phyloP scores from a whole-genome alignment of 2,797 vertebrate genomes.

The Halcyon smyrnensis region DNA sequence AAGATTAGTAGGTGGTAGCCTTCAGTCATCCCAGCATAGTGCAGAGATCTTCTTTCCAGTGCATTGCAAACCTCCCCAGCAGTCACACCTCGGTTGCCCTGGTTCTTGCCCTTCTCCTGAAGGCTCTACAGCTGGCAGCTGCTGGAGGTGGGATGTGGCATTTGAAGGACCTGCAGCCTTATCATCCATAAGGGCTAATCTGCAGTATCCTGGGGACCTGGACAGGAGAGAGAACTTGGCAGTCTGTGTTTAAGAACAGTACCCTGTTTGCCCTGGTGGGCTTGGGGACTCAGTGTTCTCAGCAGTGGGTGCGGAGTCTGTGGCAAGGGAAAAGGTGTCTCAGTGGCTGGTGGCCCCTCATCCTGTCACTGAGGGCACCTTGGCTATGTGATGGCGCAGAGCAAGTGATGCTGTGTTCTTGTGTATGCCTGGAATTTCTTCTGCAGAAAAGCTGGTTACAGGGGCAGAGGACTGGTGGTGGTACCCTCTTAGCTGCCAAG shows the following conservation, averaged over 20 bases:
- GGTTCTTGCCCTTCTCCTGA: not conserved
- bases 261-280: not conserved
- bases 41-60: not conserved
- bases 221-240: not conserved
- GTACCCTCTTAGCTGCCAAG: not conserved
- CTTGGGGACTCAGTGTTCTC: not conserved
- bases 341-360: not conserved
- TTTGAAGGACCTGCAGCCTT: not conserved
- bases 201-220: not conserved
- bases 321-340: not conserved
- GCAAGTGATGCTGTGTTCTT: not conserved
- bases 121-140: not conserved
- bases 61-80: not conserved
- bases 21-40: not conserved
- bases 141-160: not conserved
- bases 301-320: rapidly evolving
- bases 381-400: not conserved
- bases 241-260: not conserved
- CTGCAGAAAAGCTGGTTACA: not conserved
- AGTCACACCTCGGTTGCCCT: not conserved
- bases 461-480: not conserved
- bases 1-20: not conserved
- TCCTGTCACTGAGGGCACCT: not conserved
- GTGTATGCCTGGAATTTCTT: not conserved
- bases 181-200: not conserved